phyloP scores from a whole-genome alignment of 2,113 vertebrate genomes.

The Carassius auratus region DNA sequence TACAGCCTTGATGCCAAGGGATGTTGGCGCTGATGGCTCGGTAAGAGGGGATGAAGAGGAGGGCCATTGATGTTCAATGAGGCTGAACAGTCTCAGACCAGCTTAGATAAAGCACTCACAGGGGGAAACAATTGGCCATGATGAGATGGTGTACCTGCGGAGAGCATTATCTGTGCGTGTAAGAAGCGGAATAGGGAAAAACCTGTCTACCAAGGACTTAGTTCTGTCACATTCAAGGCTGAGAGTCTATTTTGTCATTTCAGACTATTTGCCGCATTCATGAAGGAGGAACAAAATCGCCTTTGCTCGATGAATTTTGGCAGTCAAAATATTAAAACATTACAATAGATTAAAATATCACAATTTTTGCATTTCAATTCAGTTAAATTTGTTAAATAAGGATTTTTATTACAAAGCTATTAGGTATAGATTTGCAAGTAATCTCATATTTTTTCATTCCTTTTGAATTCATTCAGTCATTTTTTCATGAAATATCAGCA shows the following conservation, averaged over 20 bases:
- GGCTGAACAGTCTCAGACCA: conserved; percentile 58
- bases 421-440: neutral
- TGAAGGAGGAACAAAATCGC: neutral
- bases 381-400: no score
- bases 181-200: conserved; percentile 37
- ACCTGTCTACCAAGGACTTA: conserved; percentile 41
- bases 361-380: neutral
- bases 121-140: conserved; percentile 58
- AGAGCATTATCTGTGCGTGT: conserved; percentile 52
- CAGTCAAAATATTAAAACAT: neutral
- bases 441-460: neutral
- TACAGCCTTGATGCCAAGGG: conserved; percentile 40
- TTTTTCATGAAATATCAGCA: neutral
- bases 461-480: neutral
- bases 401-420: no score
- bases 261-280: conserved; percentile 22
- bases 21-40: conserved; percentile 29
- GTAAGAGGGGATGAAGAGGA: conserved; percentile 52
- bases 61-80: conserved; percentile 61
- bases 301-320: neutral
- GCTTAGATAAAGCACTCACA: conserved; percentile 53
- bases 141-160: conserved; percentile 52
- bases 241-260: conserved; percentile 27
- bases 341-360: neutral
- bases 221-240: conserved; percentile 41